Evolutionary conservation across 2,888 invertebrate genomes (phyloP), one percentile per base, ranked within the genome.

Genomic region (Prosopocoilus inquinatus): DNA sequence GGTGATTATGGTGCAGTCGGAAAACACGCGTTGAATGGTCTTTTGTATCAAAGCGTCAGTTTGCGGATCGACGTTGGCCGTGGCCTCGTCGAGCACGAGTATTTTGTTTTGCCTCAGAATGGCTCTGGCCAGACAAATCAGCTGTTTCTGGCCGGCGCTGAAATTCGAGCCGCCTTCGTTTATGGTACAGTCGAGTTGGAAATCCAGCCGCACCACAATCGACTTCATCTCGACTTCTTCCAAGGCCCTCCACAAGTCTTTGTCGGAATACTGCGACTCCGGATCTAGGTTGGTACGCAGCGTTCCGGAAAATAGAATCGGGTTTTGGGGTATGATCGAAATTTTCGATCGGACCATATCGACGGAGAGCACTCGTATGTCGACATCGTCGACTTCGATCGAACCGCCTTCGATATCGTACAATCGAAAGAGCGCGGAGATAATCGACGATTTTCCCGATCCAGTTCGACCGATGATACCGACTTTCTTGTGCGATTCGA

Each of bases 221-320:
- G 84, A 82, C 67, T 91, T 91, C 43, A 94, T 70, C 66, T 89
- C 85, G 49, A 89, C 87, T 77, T 92, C 89, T 61, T 91, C 90
- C 16, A 95, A 77, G 0, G 90, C 91, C 56, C 83, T 80, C 94
- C 94, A 94, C 1, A 96, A 75, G 54, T 88, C 82, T 9, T 83
- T 82, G 66, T 95, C 94, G 0, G 83, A 80, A 69, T 87, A 88
- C 67, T 87, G 84, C 53, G 86, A 84, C 71, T 92, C 91, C 2
- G 94, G 95, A 79, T 95, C 95, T 51, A 96, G 80, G 78, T 95
- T 96, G 67, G 87, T 86, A 1, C 95, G 80, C 78, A 96, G 82
- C 7, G 91, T 88, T 39, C 94, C 94, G 0, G 90, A 88, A 78
- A 96, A 92, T 45, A 92, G 77, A 54, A 91, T 88, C 0, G 92